These are phyloP conservation scores for Macquaria ambigua DNA, from an alignment of 2,113 vertebrate species.

Conservation along the genomic window DNA sequence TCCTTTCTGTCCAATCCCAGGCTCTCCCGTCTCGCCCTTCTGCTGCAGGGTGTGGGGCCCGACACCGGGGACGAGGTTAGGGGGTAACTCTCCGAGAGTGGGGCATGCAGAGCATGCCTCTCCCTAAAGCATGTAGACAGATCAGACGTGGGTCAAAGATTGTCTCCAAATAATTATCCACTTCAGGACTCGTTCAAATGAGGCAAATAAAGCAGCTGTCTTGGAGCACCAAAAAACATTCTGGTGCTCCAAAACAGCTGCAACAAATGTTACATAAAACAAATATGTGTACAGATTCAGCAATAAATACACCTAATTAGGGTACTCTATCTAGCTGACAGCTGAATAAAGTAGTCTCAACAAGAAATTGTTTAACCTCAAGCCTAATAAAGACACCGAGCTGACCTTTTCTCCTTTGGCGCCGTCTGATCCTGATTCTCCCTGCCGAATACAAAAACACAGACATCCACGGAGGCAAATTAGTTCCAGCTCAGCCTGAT, in stretches of 20 bases:
- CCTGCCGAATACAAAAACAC: constrained; percentile 74
- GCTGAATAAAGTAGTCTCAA: background rate
- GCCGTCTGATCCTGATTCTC: constrained; percentile 79
- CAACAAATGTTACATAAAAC: background rate
- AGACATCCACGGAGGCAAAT: constrained; percentile 37
- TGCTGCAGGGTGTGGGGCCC: constrained; percentile 26
- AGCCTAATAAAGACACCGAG: constrained; percentile 26
- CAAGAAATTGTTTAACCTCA: constrained; percentile 6
- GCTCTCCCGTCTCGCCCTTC: constrained; percentile 80
- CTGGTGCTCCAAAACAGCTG: background rate
- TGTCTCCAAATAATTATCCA: background rate
- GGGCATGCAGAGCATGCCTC: constrained; percentile 81
- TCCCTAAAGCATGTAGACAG: constrained; percentile 70
- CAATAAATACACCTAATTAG: constrained; percentile 1
- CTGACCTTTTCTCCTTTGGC: constrained; percentile 85
- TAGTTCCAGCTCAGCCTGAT: constrained; percentile 8
- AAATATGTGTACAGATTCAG: background rate
- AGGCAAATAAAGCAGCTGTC: background rate
- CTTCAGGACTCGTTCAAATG: background rate
- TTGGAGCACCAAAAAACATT: background rate
- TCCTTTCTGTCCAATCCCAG: constrained; percentile 76
- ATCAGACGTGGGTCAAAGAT: background rate
- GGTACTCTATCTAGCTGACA: background rate
- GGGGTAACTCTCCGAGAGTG: constrained; percentile 61
- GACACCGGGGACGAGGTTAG: constrained; percentile 29